Conservation (phyloP, 2,797 vertebrate species). For the Microctenopoma stevenorrisi region DNA sequence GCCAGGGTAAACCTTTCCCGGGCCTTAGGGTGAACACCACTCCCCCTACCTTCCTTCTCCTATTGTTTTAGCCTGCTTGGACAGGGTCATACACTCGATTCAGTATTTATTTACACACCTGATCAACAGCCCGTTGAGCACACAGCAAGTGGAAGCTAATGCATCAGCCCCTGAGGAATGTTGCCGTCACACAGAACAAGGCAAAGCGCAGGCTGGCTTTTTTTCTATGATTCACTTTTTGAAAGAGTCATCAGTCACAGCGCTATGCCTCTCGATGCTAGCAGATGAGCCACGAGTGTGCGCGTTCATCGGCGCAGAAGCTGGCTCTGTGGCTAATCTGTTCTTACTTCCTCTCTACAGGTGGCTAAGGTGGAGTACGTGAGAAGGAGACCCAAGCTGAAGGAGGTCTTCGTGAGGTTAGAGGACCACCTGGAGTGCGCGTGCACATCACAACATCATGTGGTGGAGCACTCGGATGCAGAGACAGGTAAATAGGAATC, state of each 20-base stretch:
- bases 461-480: slow-evolving; percentile 91
- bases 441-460: slow-evolving; percentile 89
- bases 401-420: slow-evolving; percentile 96
- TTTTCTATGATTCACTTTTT: slow-evolving; percentile 58
- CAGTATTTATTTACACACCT: slow-evolving; percentile 73
- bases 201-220: slow-evolving; percentile 8
- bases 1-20: slow-evolving; percentile 68
- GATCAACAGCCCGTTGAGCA: slow-evolving; percentile 62
- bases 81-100: slow-evolving; percentile 55
- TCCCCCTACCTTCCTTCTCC: slow-evolving; percentile 24
- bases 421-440: slow-evolving; percentile 98
- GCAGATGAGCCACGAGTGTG: slow-evolving; percentile 21
- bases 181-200: slow-evolving; percentile 51
- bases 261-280: slow-evolving; percentile 37
- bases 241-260: slow-evolving; percentile 68
- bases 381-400: slow-evolving; percentile 95
- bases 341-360: slow-evolving; percentile 75
- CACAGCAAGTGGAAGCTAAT: slow-evolving; percentile 49
- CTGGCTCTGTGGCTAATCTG: slow-evolving; percentile 41
- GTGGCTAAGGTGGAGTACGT: slow-evolving; percentile 98
- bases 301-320: slow-evolving; percentile 22
- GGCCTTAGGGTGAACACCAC: slow-evolving; percentile 41
- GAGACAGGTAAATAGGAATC: slow-evolving; percentile 86
- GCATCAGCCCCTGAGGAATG: slow-evolving; percentile 66
- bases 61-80: slow-evolving; percentile 63